Percentiles rank a stretch among this genome's conserved stretches.
These are phyloP conservation scores for Reticulitermes lucifugus DNA, from an alignment of 2,888 invertebrate genomes.

Conservation along the genomic window DNA sequence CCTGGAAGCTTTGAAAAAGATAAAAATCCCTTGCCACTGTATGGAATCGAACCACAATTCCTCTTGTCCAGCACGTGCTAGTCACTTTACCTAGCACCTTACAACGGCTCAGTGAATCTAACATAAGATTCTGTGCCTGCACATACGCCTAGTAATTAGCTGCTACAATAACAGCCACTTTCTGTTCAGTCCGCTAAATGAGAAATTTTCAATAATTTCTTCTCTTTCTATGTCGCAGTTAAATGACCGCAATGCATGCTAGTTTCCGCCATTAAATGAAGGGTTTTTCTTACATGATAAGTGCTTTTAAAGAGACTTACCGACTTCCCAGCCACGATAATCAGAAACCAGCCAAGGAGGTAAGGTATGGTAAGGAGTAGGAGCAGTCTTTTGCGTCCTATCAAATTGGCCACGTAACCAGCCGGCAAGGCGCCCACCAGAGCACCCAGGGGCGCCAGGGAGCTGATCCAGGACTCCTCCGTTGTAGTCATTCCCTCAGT, in stretches of 20 bases:
- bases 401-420: slow-evolving; percentile 74
- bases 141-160: too few relatives aligned
- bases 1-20: too few relatives aligned
- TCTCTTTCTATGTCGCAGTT: neutral
- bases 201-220: neutral
- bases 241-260: too few relatives aligned
- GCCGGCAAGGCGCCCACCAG: slow-evolving; percentile 80
- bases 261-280: too few relatives aligned
- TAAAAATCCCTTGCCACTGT: too few relatives aligned
- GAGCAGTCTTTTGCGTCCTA: slow-evolving; percentile 73
- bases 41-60: too few relatives aligned
- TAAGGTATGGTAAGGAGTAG: slow-evolving; percentile 57
- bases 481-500: neutral
- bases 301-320: neutral
- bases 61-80: too few relatives aligned
- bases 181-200: neutral
- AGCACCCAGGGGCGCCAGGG: slow-evolving; percentile 82
- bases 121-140: too few relatives aligned
- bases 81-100: too few relatives aligned
- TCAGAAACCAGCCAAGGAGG: slow-evolving; percentile 73
- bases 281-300: too few relatives aligned
- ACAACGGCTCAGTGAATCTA: too few relatives aligned
- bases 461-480: slow-evolving; percentile 73
- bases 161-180: neutral
- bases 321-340: slow-evolving; percentile 70